Evolutionary conservation across 2,888 invertebrate genomes (phyloP), one percentile per base, ranked within the genome.

Genomic region (Eristalis arbustorum): DNA sequence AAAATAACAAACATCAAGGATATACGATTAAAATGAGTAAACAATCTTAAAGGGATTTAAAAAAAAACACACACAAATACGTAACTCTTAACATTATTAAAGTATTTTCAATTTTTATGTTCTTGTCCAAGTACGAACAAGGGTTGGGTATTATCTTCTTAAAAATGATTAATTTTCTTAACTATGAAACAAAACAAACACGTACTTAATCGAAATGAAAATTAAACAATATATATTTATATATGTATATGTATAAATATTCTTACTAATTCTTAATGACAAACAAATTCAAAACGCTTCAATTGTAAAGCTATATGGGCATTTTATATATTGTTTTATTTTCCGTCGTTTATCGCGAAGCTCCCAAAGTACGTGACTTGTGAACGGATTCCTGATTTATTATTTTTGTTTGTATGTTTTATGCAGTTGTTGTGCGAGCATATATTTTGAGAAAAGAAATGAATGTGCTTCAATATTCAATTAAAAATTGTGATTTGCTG

Each of bases 271-370:
- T 84, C 82, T 80, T 56, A 81, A 75, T 68, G 23, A 59, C 64
- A 69, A 83, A 74, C 71, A 63, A 77, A 74, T 77, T 66, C 56
- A 71, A 87, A 87, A 84, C 81, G 89, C 88, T 89, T 89, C 84
- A 88, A 89, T 89, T 89, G 89, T 90, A 91, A 90, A 91, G 91
- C 91, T 91, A 91, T 93, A 93, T 93, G 93, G 93, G 93, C 93
- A 92, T 89, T 89, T 88, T 82, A 72, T 82, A 81, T 74, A 81
- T 71, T 74, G 68, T 82, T 85, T 84, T 71, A 63, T 14, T 40
- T 49, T 22, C 66, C 18, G 67, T 75, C 34, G 72, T 76, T n/a
- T 62, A 31, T 67, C 31, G 23, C 31, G 64, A 10, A 56, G 63
- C 79, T 75, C 59, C n/a, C 28, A 71, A 62, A 56, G 49, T 49